These are phyloP conservation scores for Microctenopoma lineatum DNA, from an alignment of 2,797 vertebrate species.

Conservation along the genomic window DNA sequence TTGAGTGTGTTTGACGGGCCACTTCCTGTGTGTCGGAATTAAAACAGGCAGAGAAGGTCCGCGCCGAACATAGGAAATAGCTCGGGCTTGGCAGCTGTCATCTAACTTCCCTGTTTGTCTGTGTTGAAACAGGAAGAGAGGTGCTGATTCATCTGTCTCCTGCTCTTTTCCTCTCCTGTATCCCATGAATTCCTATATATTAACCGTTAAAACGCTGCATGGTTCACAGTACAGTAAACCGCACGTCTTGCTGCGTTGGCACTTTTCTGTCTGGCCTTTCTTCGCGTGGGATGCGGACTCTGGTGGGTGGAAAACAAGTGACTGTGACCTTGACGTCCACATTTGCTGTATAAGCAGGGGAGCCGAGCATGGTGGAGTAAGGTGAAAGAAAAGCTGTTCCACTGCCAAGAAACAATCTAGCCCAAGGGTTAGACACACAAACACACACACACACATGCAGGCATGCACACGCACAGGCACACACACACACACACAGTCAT, in stretches of 20 bases:
- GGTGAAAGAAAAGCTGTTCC: conserved; percentile 43
- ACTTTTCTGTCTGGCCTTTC: conserved; percentile 38
- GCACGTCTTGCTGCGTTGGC: conserved; percentile 31
- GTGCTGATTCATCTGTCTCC: conserved; percentile 58
- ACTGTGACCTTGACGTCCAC: conserved; percentile 61
- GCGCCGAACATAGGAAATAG: conserved; percentile 53
- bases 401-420: conserved; percentile 79
- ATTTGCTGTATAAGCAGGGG: conserved; percentile 31
- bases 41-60: conserved; percentile 23
- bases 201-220: conserved; percentile 17
- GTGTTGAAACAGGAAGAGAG: conserved; percentile 60
- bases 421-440: conserved; percentile 79
- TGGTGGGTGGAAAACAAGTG: conserved; percentile 56
- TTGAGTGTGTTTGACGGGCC: conserved; percentile 5
- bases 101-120: conserved; percentile 50
- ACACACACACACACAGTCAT: conserved; percentile 30
- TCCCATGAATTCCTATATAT: conserved; percentile 11
- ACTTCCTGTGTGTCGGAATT: conserved; percentile 18
- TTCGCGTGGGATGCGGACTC: conserved; percentile 42
- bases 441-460: conserved; percentile 62
- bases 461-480: conserved; percentile 32
- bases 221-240: conserved; percentile 19
- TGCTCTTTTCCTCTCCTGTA: conserved; percentile 29
- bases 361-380: conserved; percentile 35
- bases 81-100: conserved; percentile 42